Conservation (phyloP, 2,888 invertebrate genomes). For the Archaeoteleia sp. region DNA sequence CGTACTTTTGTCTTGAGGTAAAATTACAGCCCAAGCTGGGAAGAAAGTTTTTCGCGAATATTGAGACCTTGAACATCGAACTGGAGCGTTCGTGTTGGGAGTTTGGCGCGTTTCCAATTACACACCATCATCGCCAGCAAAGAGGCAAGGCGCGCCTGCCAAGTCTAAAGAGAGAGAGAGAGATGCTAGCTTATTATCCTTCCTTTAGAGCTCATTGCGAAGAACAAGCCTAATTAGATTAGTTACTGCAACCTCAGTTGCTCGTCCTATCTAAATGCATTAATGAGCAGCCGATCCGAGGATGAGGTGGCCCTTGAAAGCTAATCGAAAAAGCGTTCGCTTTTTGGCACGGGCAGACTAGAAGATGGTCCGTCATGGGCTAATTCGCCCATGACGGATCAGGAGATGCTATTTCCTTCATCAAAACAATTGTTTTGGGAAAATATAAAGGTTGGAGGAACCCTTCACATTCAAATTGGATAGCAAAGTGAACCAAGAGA, state of each 20-base stretch:
- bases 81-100: conserved; percentile 12
- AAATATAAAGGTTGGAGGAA: too few species aligned
- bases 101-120: conserved; percentile 47
- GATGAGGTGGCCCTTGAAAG: conserved; percentile 2
- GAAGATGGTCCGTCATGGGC: too few species aligned
- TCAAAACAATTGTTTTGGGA: too few species aligned
- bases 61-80: conserved; percentile 44
- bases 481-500: too few species aligned
- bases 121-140: conserved; percentile 33
- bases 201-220: conserved; percentile 28
- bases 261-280: conserved; percentile 22
- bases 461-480: too few species aligned
- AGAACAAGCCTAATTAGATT: conserved; percentile 49
- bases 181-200: conserved; percentile 31
- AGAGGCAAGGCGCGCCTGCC: conserved; percentile 25
- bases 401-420: too few species aligned
- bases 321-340: neutral
- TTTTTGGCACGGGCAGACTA: too few species aligned
- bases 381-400: too few species aligned
- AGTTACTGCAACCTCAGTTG: conserved; percentile 24
- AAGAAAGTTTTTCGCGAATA: conserved; percentile 38
- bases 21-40: conserved; percentile 2
- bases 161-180: conserved; percentile 16
- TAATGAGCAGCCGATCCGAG: conserved; percentile 8
- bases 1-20: too few species aligned